These are phyloP conservation scores for Perodicticus potto DNA, from an alignment of 2,797 vertebrate species.

Conservation along the genomic window DNA sequence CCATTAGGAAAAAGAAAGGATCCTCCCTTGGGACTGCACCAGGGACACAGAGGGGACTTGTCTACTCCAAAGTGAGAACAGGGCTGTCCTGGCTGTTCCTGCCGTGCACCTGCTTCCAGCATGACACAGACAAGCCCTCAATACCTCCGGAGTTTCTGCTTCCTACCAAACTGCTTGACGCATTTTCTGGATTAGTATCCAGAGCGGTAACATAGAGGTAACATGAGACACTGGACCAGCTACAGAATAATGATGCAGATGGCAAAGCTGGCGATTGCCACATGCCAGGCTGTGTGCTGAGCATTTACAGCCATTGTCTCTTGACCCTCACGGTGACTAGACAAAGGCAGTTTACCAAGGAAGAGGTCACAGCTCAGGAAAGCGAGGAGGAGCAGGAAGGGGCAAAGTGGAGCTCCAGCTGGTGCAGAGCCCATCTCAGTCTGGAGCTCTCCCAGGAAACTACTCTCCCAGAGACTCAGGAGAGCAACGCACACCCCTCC, in stretches of 20 bases:
- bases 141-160: neutral
- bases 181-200: neutral
- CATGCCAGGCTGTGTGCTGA: too few relatives aligned
- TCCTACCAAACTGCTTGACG: neutral
- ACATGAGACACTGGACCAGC: neutral
- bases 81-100: accelerated
- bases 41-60: accelerated
- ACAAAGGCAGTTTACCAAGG: accelerated
- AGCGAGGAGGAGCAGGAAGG: neutral
- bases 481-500: neutral
- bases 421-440: neutral
- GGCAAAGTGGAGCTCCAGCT: neutral
- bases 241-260: neutral
- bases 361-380: neutral
- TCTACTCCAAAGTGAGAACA: neutral
- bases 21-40: neutral
- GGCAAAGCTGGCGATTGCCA: neutral
- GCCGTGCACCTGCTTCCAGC: neutral
- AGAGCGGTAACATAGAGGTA: too few relatives aligned
- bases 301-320: accelerated
- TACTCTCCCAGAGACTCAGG: neutral
- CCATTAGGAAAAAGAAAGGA: accelerated
- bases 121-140: neutral
- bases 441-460: neutral
- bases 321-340: too few relatives aligned